Percentiles rank a stretch among this genome's conserved stretches.
phyloP scores from a whole-genome alignment of 2,888 invertebrate genomes.

The Caenorhabditis virilis region DNA sequence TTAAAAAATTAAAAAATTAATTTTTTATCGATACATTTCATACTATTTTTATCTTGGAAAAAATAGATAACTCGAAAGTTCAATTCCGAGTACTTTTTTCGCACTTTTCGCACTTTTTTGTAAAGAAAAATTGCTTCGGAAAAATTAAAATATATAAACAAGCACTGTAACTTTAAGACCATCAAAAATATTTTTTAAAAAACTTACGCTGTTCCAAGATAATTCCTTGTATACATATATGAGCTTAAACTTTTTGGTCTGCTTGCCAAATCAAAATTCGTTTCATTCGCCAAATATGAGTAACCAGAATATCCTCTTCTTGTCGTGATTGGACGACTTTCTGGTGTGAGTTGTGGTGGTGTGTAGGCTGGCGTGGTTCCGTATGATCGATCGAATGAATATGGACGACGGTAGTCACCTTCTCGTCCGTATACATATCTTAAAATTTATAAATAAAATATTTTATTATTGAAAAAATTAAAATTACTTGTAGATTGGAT shows the following conservation, averaged over 20 bases:
- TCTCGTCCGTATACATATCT: slow-evolving; percentile 67
- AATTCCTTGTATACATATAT: slow-evolving; percentile 41
- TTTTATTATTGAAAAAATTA: no score
- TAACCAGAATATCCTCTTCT: slow-evolving; percentile 62
- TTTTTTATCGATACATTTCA: background rate
- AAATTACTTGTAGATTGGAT: slow-evolving; percentile 66
- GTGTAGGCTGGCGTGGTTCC: slow-evolving; percentile 55
- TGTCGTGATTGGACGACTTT: slow-evolving; percentile 50
- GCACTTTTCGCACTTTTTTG: background rate
- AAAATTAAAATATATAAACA: no score
- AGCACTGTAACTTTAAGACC: no score
- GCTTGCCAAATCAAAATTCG: slow-evolving; percentile 61
- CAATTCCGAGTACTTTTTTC: background rate
- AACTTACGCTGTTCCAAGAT: slow-evolving; percentile 39
- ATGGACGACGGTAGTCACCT: slow-evolving; percentile 61
- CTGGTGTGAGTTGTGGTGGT: slow-evolving; percentile 60
- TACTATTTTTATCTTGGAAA: background rate
- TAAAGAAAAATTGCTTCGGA: no score
- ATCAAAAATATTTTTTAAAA: background rate
- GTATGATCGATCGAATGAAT: slow-evolving; percentile 60
- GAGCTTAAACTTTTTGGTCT: slow-evolving; percentile 53
- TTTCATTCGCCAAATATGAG: slow-evolving; percentile 57
- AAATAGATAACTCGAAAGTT: background rate
- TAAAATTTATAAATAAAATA: no score
- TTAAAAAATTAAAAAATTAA: background rate